These are phyloP conservation scores for Xyrauchen texanus DNA, from an alignment of 2,113 vertebrate species.

Conservation along the genomic window DNA sequence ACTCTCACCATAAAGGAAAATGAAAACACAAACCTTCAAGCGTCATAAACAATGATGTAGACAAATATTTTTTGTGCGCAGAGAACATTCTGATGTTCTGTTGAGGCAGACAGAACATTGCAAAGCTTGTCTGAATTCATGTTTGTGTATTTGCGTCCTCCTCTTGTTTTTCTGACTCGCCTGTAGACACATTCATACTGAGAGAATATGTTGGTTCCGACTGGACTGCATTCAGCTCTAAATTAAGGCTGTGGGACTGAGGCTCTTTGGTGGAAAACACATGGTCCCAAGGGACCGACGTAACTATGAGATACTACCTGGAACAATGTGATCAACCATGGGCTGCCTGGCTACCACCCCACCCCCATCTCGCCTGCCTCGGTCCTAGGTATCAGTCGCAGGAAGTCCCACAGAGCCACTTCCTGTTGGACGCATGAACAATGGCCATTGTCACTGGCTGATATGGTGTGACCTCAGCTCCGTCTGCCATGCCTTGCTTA, in stretches of 20 bases:
- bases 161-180: not conserved
- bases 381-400: slow-evolving; percentile 69
- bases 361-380: slow-evolving; percentile 56
- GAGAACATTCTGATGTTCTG: not conserved
- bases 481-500: slow-evolving; percentile 61
- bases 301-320: slow-evolving; percentile 61
- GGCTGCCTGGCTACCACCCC: slow-evolving; percentile 24
- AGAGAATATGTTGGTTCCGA: slow-evolving; percentile 47
- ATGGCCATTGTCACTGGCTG: slow-evolving; percentile 77
- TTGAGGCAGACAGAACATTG: no score
- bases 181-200: slow-evolving; percentile 4
- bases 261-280: slow-evolving; percentile 60
- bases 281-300: slow-evolving; percentile 47
- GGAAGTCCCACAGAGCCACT: slow-evolving; percentile 78
- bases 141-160: no score
- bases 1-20: slow-evolving; percentile 10
- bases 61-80: not conserved
- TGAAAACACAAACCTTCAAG: not conserved
- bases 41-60: not conserved
- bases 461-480: slow-evolving; percentile 80
- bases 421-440: slow-evolving; percentile 77
- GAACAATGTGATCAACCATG: slow-evolving; percentile 64
- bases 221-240: slow-evolving; percentile 53
- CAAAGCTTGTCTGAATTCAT: no score
- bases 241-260: slow-evolving; percentile 55